Evolutionary conservation across 2,797 vertebrate species (phyloP), one percentile per base, ranked within the genome.

Genomic region (Pteronotus mesoamericanus): DNA sequence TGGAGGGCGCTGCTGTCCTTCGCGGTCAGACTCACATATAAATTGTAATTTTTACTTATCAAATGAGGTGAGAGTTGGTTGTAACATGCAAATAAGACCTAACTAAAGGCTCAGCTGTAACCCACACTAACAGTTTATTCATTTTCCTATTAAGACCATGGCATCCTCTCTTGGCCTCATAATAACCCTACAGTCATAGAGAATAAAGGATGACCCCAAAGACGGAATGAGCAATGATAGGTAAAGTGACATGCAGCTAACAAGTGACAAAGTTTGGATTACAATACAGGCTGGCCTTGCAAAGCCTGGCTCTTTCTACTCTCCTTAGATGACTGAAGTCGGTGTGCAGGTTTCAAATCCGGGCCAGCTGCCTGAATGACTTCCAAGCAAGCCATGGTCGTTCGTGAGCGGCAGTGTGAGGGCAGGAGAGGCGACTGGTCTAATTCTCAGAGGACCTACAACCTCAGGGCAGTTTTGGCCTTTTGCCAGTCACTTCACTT

Each of bases 381-480:
- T 64, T 2, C 34, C 1, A 10, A 15, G 16, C 44, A 29, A 44
- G 51, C 12, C 9, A 0, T 0, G 4, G 19, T 18, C 22, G 4
- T n/a, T 32, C 32, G 1, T 9, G 1, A 8, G 59, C 1, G 9
- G 18, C 78, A 34, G 48, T 1, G 4, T 1, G 32, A 16, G 16
- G 24, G 32, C 37, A 5, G 19, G 39, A 26, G 18, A 42, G 26
- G 26, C 0, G 5, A 39, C 42, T 6, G 12, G 2, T 32, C 34
- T 32, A 5, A 4, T 32, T 6, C n/a, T 16, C 15, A 2, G 29
- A 74, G 74, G 59, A 59, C 74, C 59, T 34, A 12, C 26, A 18
- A 11, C 39, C 26, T 34, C 21, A 34, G 48, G 66, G 53, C 39
- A 29, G 37, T 55, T 77, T 37, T 75, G 59, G 88, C 29, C 24